phyloP scores from a whole-genome alignment of 2,888 invertebrate genomes.

The Andrena chrysosceles region DNA sequence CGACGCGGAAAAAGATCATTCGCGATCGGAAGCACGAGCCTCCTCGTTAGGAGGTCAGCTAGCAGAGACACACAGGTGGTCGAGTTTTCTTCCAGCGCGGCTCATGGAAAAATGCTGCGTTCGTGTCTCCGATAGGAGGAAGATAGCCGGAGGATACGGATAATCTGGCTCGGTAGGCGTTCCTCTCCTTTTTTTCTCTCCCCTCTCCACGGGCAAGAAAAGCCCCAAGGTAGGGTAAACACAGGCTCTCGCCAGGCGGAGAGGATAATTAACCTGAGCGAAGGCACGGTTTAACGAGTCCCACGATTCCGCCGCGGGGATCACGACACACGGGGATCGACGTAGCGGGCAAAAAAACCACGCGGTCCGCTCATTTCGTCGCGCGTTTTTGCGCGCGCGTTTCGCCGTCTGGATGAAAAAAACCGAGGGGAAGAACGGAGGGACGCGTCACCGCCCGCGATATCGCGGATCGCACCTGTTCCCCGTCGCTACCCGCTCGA shows the following conservation, averaged over 20 bases:
- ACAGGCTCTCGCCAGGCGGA: slow-evolving; percentile 60
- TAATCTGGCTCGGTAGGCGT: slow-evolving; percentile 35
- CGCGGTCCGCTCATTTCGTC: slow-evolving; percentile 68
- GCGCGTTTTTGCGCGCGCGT: slow-evolving; percentile 58
- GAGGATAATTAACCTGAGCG: slow-evolving; percentile 66
- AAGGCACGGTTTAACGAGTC: slow-evolving; percentile 72
- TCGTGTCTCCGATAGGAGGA: slow-evolving; percentile 46
- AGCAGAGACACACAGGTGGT: neutral
- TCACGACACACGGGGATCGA: slow-evolving; percentile 63
- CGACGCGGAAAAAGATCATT: neutral
- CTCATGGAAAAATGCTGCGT: slow-evolving; percentile 12
- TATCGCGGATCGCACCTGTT: slow-evolving; percentile 61
- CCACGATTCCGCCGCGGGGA: slow-evolving; percentile 70
- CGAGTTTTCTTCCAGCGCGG: neutral
- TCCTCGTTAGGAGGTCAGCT: neutral
- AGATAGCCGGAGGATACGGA: slow-evolving; percentile 40
- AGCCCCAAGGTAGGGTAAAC: slow-evolving; percentile 39
- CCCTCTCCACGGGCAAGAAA: slow-evolving; percentile 34
- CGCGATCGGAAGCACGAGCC: slow-evolving; percentile 8
- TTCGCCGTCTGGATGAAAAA: slow-evolving; percentile 40
- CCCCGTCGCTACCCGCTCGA: slow-evolving; percentile 23
- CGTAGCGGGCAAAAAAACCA: slow-evolving; percentile 62
- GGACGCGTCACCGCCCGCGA: slow-evolving; percentile 43
- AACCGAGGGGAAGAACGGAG: slow-evolving; percentile 23
- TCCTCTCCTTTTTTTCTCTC: slow-evolving; percentile 6